Evolutionary conservation across 2,113 vertebrate genomes (phyloP).

Genomic region (Physeter macrocephalus): DNA sequence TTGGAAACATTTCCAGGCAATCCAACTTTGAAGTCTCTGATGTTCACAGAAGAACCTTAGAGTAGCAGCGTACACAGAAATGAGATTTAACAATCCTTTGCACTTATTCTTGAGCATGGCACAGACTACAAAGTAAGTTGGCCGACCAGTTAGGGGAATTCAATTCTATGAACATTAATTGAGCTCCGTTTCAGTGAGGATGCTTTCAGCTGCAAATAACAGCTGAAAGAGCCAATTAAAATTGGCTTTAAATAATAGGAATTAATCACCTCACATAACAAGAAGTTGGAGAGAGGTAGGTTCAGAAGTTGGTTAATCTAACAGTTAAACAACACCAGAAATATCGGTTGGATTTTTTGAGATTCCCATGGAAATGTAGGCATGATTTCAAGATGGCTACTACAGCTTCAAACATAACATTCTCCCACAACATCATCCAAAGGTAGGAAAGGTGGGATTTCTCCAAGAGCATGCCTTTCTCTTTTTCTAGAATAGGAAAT

Average conservation of each 20-base stretch:
- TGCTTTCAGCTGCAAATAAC: conserved; percentile 52
- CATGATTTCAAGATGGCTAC: conserved; percentile 18
- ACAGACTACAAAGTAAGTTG: background rate
- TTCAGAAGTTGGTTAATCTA: conserved; percentile 34
- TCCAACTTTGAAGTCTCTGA: background rate
- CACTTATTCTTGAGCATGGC: background rate
- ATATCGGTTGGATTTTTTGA: background rate
- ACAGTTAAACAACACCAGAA: background rate
- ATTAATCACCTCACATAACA: conserved; percentile 45
- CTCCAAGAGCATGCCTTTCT: background rate
- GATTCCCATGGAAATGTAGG: background rate
- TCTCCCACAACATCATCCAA: background rate
- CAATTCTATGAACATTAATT: conserved; percentile 33
- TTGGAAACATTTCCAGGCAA: background rate
- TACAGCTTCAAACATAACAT: background rate
- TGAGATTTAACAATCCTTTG: background rate
- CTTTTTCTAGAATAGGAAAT: background rate
- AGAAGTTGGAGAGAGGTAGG: conserved; percentile 29
- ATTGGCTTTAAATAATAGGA: conserved; percentile 57
- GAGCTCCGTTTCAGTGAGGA: conserved; percentile 15
- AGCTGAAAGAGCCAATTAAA: conserved; percentile 38
- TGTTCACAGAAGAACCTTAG: conserved; percentile 2
- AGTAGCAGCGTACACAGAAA: background rate
- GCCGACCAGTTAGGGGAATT: background rate
- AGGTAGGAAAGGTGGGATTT: background rate